These are phyloP conservation scores for Lepidocyrtinus sp. DNA, from an alignment of 2,888 invertebrate genomes.

Conservation along the genomic window DNA sequence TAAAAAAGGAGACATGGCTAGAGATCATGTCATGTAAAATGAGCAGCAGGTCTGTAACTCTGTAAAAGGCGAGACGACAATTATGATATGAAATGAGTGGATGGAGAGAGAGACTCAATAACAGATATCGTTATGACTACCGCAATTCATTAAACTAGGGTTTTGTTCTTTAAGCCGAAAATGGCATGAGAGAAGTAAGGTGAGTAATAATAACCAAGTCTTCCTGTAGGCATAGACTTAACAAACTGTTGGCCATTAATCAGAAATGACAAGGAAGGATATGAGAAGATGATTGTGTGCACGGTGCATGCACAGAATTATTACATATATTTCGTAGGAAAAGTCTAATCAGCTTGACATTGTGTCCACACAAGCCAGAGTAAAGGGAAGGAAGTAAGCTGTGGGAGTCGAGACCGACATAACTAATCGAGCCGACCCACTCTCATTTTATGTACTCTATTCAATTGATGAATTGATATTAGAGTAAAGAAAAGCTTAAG, in stretches of 20 bases:
- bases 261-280: slow-evolving; percentile 51
- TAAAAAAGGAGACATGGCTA: too few relatives aligned
- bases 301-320: slow-evolving; percentile 8
- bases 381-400: not conserved
- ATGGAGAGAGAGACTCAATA: not conserved
- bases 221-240: not conserved
- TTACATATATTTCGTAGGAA: too few relatives aligned
- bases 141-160: not conserved
- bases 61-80: too few relatives aligned
- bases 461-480: slow-evolving; percentile 5
- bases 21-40: not conserved
- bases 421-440: not conserved
- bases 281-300: slow-evolving; percentile 39
- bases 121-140: slow-evolving; percentile 4
- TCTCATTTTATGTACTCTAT: not conserved
- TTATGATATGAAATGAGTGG: not conserved
- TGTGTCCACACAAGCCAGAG: not conserved
- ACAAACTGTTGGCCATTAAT: slow-evolving; percentile 42
- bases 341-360: not conserved
- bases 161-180: not conserved
- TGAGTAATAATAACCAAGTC: too few relatives aligned
- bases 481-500: not conserved
- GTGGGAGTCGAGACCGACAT: not conserved
- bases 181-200: not conserved
- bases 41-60: too few relatives aligned